phyloP scores from a whole-genome alignment of 2,113 vertebrate genomes.

The Carlito syrichta region DNA sequence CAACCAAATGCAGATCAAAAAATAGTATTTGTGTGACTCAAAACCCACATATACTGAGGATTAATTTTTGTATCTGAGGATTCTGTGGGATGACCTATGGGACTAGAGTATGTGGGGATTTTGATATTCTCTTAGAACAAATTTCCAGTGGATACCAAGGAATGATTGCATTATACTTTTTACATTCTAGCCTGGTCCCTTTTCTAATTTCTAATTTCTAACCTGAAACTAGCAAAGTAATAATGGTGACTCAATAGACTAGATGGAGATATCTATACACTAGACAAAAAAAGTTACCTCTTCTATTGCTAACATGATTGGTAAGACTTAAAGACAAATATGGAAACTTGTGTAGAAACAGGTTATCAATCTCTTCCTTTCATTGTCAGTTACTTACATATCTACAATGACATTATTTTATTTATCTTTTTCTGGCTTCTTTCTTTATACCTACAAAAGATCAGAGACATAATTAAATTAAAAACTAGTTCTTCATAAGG shows the following conservation, averaged over 20 bases:
- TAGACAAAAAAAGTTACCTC: neutral
- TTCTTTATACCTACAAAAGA: neutral
- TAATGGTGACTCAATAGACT: neutral
- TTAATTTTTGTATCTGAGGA: neutral
- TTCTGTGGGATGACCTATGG: too few species aligned
- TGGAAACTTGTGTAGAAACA: neutral
- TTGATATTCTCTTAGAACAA: too few species aligned
- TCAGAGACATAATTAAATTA: neutral
- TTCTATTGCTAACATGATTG: neutral
- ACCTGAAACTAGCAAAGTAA: neutral
- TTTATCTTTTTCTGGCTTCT: neutral
- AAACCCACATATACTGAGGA: neutral
- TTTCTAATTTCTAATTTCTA: too few species aligned
- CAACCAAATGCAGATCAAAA: neutral
- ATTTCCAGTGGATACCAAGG: too few species aligned
- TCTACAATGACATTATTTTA: neutral
- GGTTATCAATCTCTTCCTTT: neutral
- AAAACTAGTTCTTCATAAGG: neutral
- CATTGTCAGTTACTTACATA: neutral
- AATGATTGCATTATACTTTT: neutral
- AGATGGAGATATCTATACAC: neutral
- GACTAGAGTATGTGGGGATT: too few species aligned
- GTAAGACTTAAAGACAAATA: neutral
- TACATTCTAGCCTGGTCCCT: neutral
- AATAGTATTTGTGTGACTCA: neutral